Evolutionary conservation across 2,888 invertebrate genomes (phyloP), one percentile per base, ranked within the genome.

Genomic region (Aporophyla lueneburgensis): DNA sequence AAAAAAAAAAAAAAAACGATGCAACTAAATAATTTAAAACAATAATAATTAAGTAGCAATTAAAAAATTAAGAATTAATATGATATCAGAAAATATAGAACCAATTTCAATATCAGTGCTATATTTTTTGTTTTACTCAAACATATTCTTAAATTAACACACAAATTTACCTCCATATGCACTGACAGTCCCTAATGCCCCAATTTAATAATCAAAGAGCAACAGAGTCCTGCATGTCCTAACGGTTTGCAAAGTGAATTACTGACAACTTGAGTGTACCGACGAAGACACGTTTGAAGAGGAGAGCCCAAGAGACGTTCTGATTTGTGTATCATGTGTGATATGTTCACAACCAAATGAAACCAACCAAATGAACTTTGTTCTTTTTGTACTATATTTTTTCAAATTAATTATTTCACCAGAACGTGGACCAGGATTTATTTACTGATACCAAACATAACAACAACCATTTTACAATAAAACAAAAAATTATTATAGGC

Each of bases 201-300:
- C 43, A 74, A 40, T 66, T 73, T 62, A 73, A 58, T 76, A 59
- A 74, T 68, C 59, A 69, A 74, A 53, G 63, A 63, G 33, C 27
- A 2, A 12, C 43, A 16, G 51, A 71, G 69, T 58, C 21, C 27
- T 66, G 51, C 51, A 59, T 54, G 54, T 49, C 2, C 40, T 27
- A 40, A 46, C 67, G 40, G 61, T 49, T 40, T 16, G 21, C 71
- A 71, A 81, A 81, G 71, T 71, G 78, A 82, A 81, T 81, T 81
- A 81, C 51, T 53, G 33, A 68, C 63, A 61, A 71, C 40, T 40
- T 51, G n/a, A 71, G 33, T 71, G 65, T 68, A 56, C 27, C 27
- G 46, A 59, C 19, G 63, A 59, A 27, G 27, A 65, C 71, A 71
- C 21, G 33, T 59, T 71, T 16, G 6, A n/a, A 71, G 43, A 61